A percentile compares a stretch with the other conserved stretches of the same genome.
Conservation (phyloP, 30 jellyfish, hydroid and myxozoan species). For the Turritopsis rubra region DNA sequence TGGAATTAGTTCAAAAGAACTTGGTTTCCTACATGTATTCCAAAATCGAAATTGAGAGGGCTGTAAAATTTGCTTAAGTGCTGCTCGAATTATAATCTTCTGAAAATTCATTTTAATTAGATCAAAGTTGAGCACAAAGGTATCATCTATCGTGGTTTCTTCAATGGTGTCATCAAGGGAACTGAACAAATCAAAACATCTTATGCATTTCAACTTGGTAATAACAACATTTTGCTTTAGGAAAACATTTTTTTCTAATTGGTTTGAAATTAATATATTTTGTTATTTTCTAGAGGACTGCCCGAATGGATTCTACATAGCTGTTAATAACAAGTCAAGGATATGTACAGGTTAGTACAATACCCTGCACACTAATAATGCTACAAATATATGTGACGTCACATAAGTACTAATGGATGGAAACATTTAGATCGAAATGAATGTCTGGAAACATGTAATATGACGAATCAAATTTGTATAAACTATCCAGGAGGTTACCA, state of each 20-base stretch:
- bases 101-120: neutral
- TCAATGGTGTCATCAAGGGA: neutral
- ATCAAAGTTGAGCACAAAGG: neutral
- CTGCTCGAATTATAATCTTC: no score
- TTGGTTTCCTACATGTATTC: no score
- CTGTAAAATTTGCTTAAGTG: no score
- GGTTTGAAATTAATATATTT: neutral
- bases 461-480: neutral
- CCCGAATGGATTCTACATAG: neutral
- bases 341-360: neutral
- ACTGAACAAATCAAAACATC: neutral
- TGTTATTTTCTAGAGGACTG: slow-evolving; percentile 6
- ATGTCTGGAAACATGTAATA: neutral
- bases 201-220: neutral
- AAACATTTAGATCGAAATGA: slow-evolving; percentile 5
- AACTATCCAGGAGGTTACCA: slow-evolving; percentile 14
- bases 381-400: neutral
- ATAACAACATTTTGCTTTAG: neutral
- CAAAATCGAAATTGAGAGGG: no score
- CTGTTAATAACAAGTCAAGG: neutral
- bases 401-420: neutral
- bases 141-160: neutral
- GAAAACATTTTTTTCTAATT: neutral
- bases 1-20: no score
- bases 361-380: neutral